A percentile compares a stretch with the other conserved stretches of the same genome.
Conservation (phyloP, 2,888 invertebrate genomes). For the Myathropa florea region DNA sequence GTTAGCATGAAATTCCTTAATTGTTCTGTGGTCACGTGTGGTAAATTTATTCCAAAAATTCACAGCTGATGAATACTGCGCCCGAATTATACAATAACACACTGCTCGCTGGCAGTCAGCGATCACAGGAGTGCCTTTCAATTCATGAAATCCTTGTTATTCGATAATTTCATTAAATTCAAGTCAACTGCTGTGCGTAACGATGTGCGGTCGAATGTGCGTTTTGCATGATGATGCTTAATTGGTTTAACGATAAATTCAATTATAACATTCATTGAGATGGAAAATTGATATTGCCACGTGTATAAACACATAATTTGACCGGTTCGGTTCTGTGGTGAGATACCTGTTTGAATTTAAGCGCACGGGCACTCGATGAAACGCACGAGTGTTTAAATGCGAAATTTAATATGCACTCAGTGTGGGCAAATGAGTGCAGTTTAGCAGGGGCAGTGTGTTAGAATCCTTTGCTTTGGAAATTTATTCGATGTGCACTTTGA, state of each 20-base stretch:
- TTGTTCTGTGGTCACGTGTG: background rate
- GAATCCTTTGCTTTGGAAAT: too few species aligned
- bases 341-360: constrained; percentile 30
- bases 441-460: too few species aligned
- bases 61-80: background rate
- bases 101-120: background rate
- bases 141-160: constrained; percentile 47
- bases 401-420: background rate
- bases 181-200: constrained; percentile 51
- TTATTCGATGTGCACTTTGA: too few species aligned
- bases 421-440: background rate
- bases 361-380: background rate
- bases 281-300: constrained; percentile 70
- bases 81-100: background rate
- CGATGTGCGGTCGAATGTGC: constrained; percentile 56
- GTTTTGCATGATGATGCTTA: constrained; percentile 66
- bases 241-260: constrained; percentile 70
- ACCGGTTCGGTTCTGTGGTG: constrained; percentile 14
- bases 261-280: constrained; percentile 67
- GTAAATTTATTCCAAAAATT: background rate
- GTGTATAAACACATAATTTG: constrained; percentile 52
- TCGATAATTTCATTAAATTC: constrained; percentile 63
- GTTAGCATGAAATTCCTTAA: background rate
- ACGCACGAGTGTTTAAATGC: background rate
- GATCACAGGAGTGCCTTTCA: constrained; percentile 15